Evolutionary conservation across 2,113 vertebrate species (phyloP), one percentile per base, ranked within the genome.

Genomic region (Apeltes quadracus): DNA sequence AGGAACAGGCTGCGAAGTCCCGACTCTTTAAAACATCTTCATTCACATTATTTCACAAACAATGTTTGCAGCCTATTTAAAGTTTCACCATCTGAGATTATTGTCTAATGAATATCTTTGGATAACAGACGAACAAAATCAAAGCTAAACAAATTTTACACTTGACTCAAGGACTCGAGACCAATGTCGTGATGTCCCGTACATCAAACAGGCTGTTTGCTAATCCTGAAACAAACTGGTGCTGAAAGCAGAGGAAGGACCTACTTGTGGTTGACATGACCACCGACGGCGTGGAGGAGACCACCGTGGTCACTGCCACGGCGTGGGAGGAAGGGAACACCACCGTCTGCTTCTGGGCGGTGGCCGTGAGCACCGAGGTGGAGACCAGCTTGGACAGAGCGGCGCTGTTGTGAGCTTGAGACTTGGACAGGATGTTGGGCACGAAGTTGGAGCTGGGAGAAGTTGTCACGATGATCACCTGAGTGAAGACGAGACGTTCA

Each of bases 401-500:
- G 15, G 96, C 96, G 4, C 70, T 88, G 83, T 99, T 88, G 83
- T 99, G 97, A n/a, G 95, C 94, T 92, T 99, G 97, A 13, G 97
- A 98, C 93, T 98, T 99, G 34, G 98, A 99, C 82, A 99, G 95
- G 91, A 99, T 99, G 94, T 99, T 98, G 82, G 98, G 98, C 55
- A 99, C 96, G 53, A 99, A 99, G 72, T 95, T 96, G 75, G 98
- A 98, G 87, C 98, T 98, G 43, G 97, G 97, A 80, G 97, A 99
- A 7, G 98, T 99, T 3, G 97, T 99, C 75, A 99, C 98, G 72
- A 99, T 99, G 80, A 99, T 99, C 71, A 99, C 98, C 98, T 99
- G 93, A 36, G 59, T 58, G 59, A 82, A 63, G 4, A 69, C 1
- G 72, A 87, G 81, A 75, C 20, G 16, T 27, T 68, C 34, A 4